Evolutionary conservation across 2,888 invertebrate species (phyloP).

Genomic region (Leptopterna dolabrata): DNA sequence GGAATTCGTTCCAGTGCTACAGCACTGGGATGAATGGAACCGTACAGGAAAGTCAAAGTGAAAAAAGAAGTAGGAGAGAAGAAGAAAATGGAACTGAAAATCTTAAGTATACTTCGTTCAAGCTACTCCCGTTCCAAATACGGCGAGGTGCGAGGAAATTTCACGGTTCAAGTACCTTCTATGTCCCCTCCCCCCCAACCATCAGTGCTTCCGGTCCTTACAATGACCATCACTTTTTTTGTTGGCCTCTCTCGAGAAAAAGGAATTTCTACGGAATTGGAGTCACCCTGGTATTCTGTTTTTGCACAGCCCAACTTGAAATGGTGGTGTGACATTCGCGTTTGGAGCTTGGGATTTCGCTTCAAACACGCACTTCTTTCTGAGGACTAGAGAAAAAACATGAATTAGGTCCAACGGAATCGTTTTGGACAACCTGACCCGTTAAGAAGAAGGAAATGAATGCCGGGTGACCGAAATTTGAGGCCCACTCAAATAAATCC

Average conservation of each 20-base stretch:
- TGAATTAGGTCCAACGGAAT: no score
- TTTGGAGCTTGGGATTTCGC: background rate
- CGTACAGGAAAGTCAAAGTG: background rate
- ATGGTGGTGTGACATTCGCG: background rate
- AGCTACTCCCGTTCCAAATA: slow-evolving; percentile 1
- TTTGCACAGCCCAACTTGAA: background rate
- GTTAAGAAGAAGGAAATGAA: no score
- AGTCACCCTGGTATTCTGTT: background rate
- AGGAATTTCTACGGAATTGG: background rate
- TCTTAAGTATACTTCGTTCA: background rate
- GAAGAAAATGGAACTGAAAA: background rate
- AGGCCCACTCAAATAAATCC: no score
- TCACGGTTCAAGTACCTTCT: background rate
- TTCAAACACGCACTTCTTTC: no score
- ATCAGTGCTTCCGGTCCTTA: background rate
- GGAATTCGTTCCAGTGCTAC: no score
- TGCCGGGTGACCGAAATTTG: no score
- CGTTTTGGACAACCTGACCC: no score
- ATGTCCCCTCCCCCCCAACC: background rate
- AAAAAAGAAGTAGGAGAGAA: background rate
- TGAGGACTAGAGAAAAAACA: no score
- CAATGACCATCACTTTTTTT: background rate
- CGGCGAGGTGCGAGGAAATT: slow-evolving; percentile 21
- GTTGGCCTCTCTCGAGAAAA: background rate
- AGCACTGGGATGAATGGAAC: no score